Base-by-base conservation (phyloP, 1,140 invertebrate species). In the Oreohelix idahoensis region DNA sequence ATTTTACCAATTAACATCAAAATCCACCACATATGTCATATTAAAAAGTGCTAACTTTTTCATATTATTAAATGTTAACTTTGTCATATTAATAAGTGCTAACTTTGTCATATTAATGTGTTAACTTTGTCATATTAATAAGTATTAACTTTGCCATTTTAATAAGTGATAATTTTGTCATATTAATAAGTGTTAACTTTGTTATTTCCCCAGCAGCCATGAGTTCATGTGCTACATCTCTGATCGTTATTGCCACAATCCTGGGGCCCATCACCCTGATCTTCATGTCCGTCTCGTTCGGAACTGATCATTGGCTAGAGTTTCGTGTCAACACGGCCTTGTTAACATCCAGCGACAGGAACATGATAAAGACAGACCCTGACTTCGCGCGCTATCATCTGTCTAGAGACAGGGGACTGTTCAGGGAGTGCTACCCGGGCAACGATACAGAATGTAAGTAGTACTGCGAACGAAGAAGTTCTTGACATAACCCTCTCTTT, bases 221-320 rank as follows among this genome's bases (percentile, higher is more conserved):
- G 84, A 74, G 87, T 76, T 74, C 85, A 23, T 90, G 89, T 85
- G 88, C 84, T 20, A 89, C 88, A 1, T 84, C 87, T 35, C 84
- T 87, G 58, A 75, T 89, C 17, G 86, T 87, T 11, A 45, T 88
- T 8, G 90, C 90, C 26, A 88, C 85, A 8, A 87, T 89, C 76
- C 32, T 91, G 26, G 88, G 88, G 5, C 88, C 88, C 0, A 83
- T 88, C 70, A 88, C 87, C 8, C 82, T 91, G 45, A 84, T 90
- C 1, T 84, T 89, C 17, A 73, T 90, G 36, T 88, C 90, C 4
- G 83, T 91, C 29, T 90, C 90, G 5, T 89, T 91, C 81, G 86
- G 89, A 1, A 91, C 90, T 5, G 90, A 91, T 81, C 80, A 89
- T 75, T 91, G 90, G 90, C 29, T 89, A 78, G 88, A 88, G 76